Base-by-base conservation (phyloP, 2,113 vertebrate genomes). In the Calyptomena viridis region DNA sequence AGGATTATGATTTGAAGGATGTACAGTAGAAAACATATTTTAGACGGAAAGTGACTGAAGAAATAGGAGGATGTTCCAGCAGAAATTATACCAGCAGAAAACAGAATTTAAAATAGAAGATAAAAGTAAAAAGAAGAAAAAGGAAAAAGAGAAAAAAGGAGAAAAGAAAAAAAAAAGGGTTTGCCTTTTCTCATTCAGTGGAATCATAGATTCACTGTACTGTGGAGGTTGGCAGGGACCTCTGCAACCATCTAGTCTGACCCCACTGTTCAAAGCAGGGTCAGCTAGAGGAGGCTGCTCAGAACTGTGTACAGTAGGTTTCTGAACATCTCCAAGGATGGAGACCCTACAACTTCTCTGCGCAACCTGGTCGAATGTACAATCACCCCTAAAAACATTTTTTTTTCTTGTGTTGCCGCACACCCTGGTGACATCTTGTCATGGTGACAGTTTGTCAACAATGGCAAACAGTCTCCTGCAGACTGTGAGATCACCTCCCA, bases 361-460 rank as follows among this genome's bases (percentile, higher is more conserved):
- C 7, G 24, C 12, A 66, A 71, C 18, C 25, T 17, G 5, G 8
- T 47, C 1, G 0, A 82, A 67, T 17, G 40, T 42, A 81, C 27
- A n/a, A 23, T 35, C 11, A 2, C 8, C 6, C 52, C 50, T 55
- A 72, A 74, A 88, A 46, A 3, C 0, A n/a, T n/a, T 0, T 9
- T 37, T 56, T 74, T 66, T 64, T 63, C 28, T 44, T 27, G 40
- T 7, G 6, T 46, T 69, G 40, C 71, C 85, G 35, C 30, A 27
- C 9, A 60, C 64, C 16, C 49, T 74, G 69, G 24, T 85, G 64
- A 46, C 20, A 50, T 60, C 39, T 64, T 87, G 37, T 81, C 47
- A 35, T 0, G 2, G 20, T 68, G 58, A 53, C 50, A 80, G 39
- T 49, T 50, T 81, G 59, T 82, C 25, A 75, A 25, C 8, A 37